phyloP scores from a whole-genome alignment of 2,113 vertebrate species.

The Cathartes aura region DNA sequence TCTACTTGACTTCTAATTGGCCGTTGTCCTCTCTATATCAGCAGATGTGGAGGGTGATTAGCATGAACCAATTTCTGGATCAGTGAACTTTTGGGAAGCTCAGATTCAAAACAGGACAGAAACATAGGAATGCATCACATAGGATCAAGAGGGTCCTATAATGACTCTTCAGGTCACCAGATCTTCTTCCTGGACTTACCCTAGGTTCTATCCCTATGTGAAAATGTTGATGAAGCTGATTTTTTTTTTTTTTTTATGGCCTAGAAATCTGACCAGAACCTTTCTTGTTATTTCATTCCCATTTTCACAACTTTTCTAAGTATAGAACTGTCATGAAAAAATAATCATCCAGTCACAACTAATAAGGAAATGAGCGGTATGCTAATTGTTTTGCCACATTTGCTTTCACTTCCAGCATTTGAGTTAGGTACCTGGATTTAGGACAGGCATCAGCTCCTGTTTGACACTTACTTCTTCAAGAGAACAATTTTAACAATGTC shows the following conservation, averaged over 20 bases:
- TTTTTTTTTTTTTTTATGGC: neutral
- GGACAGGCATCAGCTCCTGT: neutral
- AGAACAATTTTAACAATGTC: neutral
- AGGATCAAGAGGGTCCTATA: neutral
- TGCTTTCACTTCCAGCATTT: neutral
- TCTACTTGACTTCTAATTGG: neutral
- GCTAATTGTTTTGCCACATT: neutral
- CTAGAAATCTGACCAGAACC: neutral
- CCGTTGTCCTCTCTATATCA: neutral
- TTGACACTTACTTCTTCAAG: neutral
- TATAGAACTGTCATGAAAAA: neutral
- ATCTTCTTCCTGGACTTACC: neutral
- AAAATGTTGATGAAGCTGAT: neutral
- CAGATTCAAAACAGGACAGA: neutral
- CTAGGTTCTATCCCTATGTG: no score
- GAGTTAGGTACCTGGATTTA: neutral
- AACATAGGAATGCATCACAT: accelerated
- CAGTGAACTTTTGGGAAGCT: neutral
- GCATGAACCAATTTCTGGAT: neutral
- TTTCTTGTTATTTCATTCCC: neutral
- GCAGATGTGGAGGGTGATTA: neutral
- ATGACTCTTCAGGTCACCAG: neutral
- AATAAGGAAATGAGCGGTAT: neutral
- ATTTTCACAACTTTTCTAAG: neutral
- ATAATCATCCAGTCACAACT: neutral